Base-by-base conservation (phyloP, 1,140 invertebrate genomes). In the Hycleus cichorii region DNA sequence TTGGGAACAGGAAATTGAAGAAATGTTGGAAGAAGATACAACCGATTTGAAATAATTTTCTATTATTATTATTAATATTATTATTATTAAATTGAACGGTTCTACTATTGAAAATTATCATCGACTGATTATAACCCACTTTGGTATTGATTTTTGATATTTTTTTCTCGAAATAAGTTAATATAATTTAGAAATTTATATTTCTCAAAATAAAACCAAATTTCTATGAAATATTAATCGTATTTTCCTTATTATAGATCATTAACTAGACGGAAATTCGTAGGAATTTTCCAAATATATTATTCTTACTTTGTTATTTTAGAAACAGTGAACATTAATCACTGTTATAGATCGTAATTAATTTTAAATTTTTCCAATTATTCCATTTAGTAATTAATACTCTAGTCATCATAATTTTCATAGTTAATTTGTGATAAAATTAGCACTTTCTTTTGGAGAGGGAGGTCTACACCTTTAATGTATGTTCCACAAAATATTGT, bases 1-100 rank as follows among this genome's bases (percentile, higher is more conserved):
- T 56, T 67, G 71, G 64, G 71, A 74, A 47, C 62, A 69, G 42
- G 71, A 72, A 39, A 69, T 74, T 7, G 71, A 74, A 38, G 72
- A 71, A 49, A 65, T 73, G 48, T 60, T 74, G 7, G 65, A 72
- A 54, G 65, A 72, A 54, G 70, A 72, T 39, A 68, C 68, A 27
- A 62, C 62, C 18, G 69, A 73, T 61, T 56, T 73, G 38, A 71
- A 73, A 55, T 73, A 66, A 65, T 48, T 24, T 56, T 39, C 11
- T 55, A 18, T 25, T 49, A 38, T 42, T 46, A 12, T 54, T 7
- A n/a, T 27, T 44, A 25, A 8, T 8, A 39, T 27, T 45, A n/a
- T 50, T 46, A 58, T 27, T 58, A 26, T 49, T 49, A 26, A 32
- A 32, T 7, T 32, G 38, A 42, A 24, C 32, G 11, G 12, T 38